Base-by-base conservation (phyloP, 2,888 invertebrate species). In the Agrenia bidenticulata region DNA sequence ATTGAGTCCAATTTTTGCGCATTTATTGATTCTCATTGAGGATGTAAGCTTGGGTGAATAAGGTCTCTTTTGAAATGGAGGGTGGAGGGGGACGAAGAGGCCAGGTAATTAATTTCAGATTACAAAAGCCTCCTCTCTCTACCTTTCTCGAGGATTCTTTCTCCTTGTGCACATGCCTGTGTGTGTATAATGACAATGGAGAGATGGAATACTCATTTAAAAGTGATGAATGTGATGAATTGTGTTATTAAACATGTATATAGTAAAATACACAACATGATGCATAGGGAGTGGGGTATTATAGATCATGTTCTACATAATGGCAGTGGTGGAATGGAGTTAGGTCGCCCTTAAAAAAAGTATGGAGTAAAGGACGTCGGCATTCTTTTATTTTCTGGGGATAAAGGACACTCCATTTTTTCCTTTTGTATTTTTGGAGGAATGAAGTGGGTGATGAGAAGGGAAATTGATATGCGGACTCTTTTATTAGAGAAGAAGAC, bases 21-120 rank as follows among this genome's bases (percentile, higher is more conserved):
- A 45, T 45, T 45, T 45, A 45, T 45, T 45, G 45, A 45, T 45
- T n/a, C 45, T 32, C 32, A 32, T 11, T 32, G 32, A 32, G 4
- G 4, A n/a, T n/a, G n/a, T n/a, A n/a, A n/a, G 5, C 32, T 11
- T 32, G 11, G 32, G 32, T 32, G 32, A 32, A 32, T 32, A 32
- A 32, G 32, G 32, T 11, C 32, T 32, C 32, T 32, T 32, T 11
- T 7, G 11, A 32, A 32, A 32, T 4, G 11, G 32, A 32, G 32
- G 11, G 32, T 32, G 32, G 32, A 32, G 32, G 4, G n/a, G n/a
- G n/a, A 11, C 11, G 5, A n/a, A 45, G 45, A 45, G 45, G 17
- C 19, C n/a, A 45, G 45, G 45, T 45, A 45, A 45, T 45, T 45
- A 45, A 45, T 45, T 45, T 45, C 45, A 45, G 45, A 45, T 45